phyloP scores from a whole-genome alignment of 2,113 vertebrate genomes.

The Python bivittatus region DNA sequence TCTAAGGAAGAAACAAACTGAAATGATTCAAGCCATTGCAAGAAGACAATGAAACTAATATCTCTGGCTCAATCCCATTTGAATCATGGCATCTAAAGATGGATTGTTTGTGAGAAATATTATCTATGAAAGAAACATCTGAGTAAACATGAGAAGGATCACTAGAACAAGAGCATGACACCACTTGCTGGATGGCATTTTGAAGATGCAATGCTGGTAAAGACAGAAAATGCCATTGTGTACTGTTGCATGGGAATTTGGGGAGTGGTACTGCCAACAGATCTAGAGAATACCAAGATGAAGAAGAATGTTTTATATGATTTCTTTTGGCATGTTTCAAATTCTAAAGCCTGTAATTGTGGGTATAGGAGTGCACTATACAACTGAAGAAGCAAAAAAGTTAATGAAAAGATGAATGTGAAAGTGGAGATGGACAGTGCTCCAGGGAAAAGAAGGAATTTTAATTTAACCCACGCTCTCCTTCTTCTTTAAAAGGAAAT shows the following conservation, averaged over 20 bases:
- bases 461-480: constrained; percentile 41
- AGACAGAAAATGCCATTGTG: not conserved
- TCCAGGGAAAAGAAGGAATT: not conserved
- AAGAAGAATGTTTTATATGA: not conserved
- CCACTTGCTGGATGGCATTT: not conserved
- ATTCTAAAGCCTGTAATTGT: not conserved
- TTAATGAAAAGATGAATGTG: constrained; percentile 15
- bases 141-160: not conserved
- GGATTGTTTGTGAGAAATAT: not conserved
- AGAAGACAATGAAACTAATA: too few species aligned
- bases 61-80: too few species aligned
- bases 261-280: not conserved
- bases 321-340: not conserved
- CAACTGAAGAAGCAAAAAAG: not conserved
- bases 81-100: not conserved
- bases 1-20: too few species aligned
- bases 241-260: not conserved
- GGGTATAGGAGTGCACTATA: not conserved
- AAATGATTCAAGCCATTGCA: too few species aligned
- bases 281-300: not conserved
- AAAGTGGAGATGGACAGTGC: not conserved
- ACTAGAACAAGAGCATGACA: not conserved
- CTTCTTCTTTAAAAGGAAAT: constrained; percentile 9
- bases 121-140: not conserved
- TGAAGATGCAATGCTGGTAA: not conserved